Evolutionary conservation across 2,888 invertebrate species (phyloP), one percentile per base, ranked within the genome.

Genomic region (Ormyrus rosae): DNA sequence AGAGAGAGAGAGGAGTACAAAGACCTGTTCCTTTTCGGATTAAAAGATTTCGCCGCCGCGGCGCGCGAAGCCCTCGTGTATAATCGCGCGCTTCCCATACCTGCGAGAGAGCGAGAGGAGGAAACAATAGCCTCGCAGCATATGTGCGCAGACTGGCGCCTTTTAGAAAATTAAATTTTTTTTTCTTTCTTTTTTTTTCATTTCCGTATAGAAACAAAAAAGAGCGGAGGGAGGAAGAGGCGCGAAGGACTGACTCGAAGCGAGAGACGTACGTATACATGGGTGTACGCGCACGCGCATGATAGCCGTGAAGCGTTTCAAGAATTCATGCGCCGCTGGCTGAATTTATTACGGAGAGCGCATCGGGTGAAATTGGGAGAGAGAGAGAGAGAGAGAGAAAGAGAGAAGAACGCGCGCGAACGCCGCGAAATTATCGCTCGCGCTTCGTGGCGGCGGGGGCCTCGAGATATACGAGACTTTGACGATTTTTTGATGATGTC

Each of bases 151-250:
- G 34, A 56, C 73, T 70, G 74, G 71, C 63, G 71, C 71, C 81
- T 78, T 78, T 81, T 81, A 78, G 78, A 76, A 81, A 78, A 81
- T 81, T 81, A 78, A 81, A 80, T 74, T 78, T 73, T 64, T 70
- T 78, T 69, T 55, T 53, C 34, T 3, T 61, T n/a, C n/a, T 73
- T 64, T 70, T 34, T 78, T 69, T 60, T 53, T n/a, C 58, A 8
- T 46, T 45, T 9, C 5, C 68, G 53, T 9, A 3, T 50, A 45
- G 10, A 50, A 9, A 11, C 7, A 51, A 60, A n/a, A n/a, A 64
- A 8, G 11, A 8, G 11, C 19, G 9, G 61, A 50, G 64, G n/a
- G 5, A 11, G 58, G 13, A 56, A 6, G 60, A 8, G 64, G 48
- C 48, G 8, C 6, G 13, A 5, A 7, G 10, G 45, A 45, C 45